phyloP scores from a whole-genome alignment of 2,888 invertebrate genomes.

The Germaria angustata region DNA sequence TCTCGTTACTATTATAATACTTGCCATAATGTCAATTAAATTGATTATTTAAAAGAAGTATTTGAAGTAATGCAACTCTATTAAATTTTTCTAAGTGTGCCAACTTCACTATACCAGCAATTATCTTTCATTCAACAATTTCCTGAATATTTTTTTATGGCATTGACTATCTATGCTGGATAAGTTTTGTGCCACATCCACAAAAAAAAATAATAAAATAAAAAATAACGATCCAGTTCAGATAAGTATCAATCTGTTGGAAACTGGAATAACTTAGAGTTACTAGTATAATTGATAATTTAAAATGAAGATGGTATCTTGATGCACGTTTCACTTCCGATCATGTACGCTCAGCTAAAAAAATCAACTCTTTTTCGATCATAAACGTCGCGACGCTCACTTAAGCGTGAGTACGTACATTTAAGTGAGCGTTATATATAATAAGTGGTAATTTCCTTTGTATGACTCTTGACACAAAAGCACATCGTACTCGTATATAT shows the following conservation, averaged over 20 bases:
- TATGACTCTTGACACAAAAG: no score
- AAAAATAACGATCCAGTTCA: background rate
- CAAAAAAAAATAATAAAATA: background rate
- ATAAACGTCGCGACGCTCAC: no score
- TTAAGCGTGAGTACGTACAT: no score
- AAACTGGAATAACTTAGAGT: slow-evolving; percentile 52
- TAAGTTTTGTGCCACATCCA: background rate
- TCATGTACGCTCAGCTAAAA: no score
- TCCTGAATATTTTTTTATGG: slow-evolving; percentile 21
- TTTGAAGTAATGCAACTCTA: background rate
- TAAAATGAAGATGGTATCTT: background rate
- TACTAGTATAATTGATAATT: slow-evolving; percentile 26
- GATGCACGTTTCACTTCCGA: background rate
- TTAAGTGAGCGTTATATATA: no score
- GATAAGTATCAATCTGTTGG: background rate
- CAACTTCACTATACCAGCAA: background rate
- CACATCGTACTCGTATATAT: no score
- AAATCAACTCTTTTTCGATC: no score
- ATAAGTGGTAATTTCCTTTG: no score
- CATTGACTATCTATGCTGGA: background rate
- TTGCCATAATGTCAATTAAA: no score
- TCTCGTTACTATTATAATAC: no score
- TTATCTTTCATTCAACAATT: slow-evolving; percentile 29
- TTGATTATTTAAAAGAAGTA: no score
- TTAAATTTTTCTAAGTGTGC: slow-evolving; percentile 1